phyloP scores from a whole-genome alignment of 2,797 vertebrate species.

The Sebastes kiyomatsui region DNA sequence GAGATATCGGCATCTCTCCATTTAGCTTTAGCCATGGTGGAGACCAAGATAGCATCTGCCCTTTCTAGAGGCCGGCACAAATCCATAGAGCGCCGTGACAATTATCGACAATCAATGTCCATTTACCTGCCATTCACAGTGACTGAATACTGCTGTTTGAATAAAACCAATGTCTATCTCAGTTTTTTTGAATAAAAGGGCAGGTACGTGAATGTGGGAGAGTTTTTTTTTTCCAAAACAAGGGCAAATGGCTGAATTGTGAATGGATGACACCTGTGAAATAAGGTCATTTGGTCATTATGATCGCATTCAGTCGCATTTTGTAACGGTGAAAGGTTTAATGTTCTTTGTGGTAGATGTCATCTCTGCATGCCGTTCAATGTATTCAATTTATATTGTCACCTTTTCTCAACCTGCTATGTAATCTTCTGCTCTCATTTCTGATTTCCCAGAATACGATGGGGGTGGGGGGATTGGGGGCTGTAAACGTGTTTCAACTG shows the following conservation, averaged over 20 bases:
- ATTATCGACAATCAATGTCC: constrained; percentile 76
- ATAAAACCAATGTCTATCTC: constrained; percentile 31
- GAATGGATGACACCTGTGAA: constrained; percentile 14
- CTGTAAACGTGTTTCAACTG: not conserved
- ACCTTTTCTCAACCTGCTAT: not conserved
- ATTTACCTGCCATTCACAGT: constrained; percentile 74
- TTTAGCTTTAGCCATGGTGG: constrained; percentile 55
- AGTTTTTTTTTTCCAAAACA: not conserved
- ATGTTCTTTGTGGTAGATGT: not conserved
- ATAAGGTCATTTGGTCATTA: not conserved
- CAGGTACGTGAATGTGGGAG: not conserved
- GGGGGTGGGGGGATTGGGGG: fast-evolving
- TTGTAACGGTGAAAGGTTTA: not conserved
- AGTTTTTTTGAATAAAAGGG: constrained; percentile 29
- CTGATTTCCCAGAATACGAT: not conserved
- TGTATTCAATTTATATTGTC: not conserved
- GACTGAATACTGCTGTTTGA: constrained; percentile 61
- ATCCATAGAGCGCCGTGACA: constrained; percentile 66
- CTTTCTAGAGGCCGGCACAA: constrained; percentile 59
- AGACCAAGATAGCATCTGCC: constrained; percentile 73
- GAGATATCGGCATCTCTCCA: constrained; percentile 59
- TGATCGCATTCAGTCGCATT: not conserved
- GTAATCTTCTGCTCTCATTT: not conserved
- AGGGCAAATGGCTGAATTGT: constrained; percentile 23
- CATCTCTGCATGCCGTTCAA: not conserved